These are phyloP conservation scores for Agrotis segetum DNA, from an alignment of 2,888 invertebrate species.

Conservation along the genomic window DNA sequence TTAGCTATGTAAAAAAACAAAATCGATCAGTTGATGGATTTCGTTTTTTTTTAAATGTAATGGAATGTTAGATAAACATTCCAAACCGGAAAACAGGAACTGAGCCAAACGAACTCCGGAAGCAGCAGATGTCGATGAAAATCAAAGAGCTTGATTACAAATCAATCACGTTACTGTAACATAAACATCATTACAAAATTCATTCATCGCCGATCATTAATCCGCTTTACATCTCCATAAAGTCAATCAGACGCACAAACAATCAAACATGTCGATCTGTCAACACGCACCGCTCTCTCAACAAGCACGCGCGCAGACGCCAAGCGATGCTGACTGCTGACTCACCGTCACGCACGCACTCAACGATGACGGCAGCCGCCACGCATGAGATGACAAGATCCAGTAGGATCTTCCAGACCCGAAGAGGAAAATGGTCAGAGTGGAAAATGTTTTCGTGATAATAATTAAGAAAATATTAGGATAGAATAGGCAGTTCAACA, in stretches of 20 bases:
- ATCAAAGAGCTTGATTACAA: neutral
- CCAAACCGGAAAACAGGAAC: neutral
- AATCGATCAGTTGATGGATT: neutral
- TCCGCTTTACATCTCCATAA: conserved; percentile 37
- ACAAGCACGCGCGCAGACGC: conserved; percentile 20
- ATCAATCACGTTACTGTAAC: conserved; percentile 13
- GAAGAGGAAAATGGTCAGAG: neutral
- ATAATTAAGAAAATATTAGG: too few relatives aligned
- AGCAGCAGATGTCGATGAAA: neutral
- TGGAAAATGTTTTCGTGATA: too few relatives aligned
- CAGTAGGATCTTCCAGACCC: neutral
- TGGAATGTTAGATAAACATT: too few relatives aligned
- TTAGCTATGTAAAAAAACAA: neutral
- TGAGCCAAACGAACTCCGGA: too few relatives aligned
- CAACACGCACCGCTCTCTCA: conserved; percentile 35
- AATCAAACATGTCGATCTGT: conserved; percentile 35
- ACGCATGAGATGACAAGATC: neutral
- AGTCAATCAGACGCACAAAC: conserved; percentile 48
- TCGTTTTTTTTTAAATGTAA: neutral
- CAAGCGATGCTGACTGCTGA: conserved; percentile 24
- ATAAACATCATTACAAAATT: conserved; percentile 16
- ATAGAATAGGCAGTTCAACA: too few relatives aligned
- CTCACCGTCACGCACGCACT: conserved; percentile 20
- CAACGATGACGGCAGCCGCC: neutral
- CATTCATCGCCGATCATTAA: conserved; percentile 47